Conservation (phyloP, 2,113 vertebrate species). For the Anarhynchus alexandrinus region DNA sequence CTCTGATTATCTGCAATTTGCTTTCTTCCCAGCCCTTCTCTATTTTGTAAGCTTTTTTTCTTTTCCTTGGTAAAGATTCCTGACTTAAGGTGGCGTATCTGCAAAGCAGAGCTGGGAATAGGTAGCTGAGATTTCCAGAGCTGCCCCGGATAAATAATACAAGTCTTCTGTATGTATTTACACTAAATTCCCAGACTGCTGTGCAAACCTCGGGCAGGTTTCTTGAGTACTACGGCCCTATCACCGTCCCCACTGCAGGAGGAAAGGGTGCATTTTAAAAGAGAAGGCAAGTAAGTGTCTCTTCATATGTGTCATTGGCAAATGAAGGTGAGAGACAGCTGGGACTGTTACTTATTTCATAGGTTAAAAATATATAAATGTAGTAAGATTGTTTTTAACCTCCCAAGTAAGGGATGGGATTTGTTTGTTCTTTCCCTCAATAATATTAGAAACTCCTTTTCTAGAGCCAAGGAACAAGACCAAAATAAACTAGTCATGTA, state of each 20-base stretch:
- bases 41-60: neutral
- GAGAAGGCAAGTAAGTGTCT: neutral
- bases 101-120: neutral
- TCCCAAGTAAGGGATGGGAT: neutral
- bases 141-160: neutral
- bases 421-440: neutral
- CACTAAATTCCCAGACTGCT: neutral
- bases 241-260: neutral
- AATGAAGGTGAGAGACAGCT: neutral
- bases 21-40: neutral
- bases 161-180: neutral
- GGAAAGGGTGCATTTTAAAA: neutral
- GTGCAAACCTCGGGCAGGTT: neutral
- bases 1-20: neutral
- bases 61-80: neutral
- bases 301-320: neutral
- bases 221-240: neutral
- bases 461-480: neutral
- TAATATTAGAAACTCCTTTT: neutral
- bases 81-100: neutral
- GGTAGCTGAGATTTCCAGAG: neutral
- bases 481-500: neutral
- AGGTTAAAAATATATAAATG: neutral
- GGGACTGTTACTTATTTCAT: neutral
- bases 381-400: neutral